Percentiles rank a stretch among this genome's conserved stretches.
These are phyloP conservation scores for Aromia moschata DNA, from an alignment of 2,888 invertebrate species.

Conservation along the genomic window DNA sequence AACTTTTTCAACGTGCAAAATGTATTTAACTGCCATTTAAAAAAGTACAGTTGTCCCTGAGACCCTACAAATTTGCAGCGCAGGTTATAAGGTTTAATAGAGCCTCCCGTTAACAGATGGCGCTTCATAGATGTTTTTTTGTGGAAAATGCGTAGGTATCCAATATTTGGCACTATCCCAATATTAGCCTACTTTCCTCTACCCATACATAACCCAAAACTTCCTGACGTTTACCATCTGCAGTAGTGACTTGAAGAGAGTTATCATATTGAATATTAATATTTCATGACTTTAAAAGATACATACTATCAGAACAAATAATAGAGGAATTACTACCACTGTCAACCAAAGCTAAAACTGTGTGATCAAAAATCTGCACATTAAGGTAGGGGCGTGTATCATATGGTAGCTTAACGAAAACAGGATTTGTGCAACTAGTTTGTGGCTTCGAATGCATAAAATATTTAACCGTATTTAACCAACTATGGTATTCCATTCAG, in stretches of 20 bases:
- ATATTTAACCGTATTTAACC: background rate
- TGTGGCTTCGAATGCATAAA: background rate
- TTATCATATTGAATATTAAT: conserved; percentile 10
- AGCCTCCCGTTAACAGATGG: too few relatives aligned
- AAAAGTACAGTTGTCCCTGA: too few relatives aligned
- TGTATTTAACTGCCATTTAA: too few relatives aligned
- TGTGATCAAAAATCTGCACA: conserved; percentile 8
- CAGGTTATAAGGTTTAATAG: too few relatives aligned
- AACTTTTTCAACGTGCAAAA: too few relatives aligned
- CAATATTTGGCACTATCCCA: too few relatives aligned
- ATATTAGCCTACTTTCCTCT: too few relatives aligned
- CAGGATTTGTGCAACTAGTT: background rate
- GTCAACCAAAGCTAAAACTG: conserved; percentile 11
- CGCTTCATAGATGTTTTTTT: too few relatives aligned
- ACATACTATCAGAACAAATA: conserved; percentile 1
- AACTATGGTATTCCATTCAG: too few relatives aligned
- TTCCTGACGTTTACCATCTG: conserved; percentile 6
- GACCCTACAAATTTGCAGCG: too few relatives aligned
- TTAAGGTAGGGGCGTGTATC: conserved; percentile 14
- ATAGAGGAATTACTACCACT: conserved; percentile 14
- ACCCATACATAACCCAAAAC: conserved; percentile 10
- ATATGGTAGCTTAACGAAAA: conserved; percentile 19
- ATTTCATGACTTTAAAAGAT: conserved; percentile 1
- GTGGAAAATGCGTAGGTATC: too few relatives aligned
- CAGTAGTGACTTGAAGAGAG: conserved; percentile 5